These are phyloP conservation scores for Buphagus erythrorhynchus DNA, from an alignment of 2,797 vertebrate species.

Conservation along the genomic window DNA sequence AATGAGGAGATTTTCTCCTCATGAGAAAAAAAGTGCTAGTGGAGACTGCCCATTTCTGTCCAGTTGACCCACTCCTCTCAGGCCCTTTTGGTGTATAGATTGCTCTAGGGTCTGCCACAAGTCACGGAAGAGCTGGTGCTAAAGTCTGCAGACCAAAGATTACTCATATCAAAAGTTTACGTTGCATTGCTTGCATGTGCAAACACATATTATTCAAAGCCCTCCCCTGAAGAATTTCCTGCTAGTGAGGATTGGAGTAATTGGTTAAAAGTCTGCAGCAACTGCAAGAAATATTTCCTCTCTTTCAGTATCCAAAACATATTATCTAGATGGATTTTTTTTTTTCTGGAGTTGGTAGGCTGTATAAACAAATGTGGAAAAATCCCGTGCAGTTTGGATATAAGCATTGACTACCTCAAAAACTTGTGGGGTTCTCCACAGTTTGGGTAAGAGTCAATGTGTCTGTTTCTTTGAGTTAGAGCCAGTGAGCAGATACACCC, in stretches of 20 bases:
- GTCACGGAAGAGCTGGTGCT: not conserved
- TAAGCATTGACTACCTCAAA: not conserved
- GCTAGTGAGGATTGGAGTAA: not conserved
- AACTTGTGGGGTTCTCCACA: not conserved
- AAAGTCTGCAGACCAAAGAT: not conserved
- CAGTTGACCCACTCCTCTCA: not conserved
- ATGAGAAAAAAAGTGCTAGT: fast-evolving
- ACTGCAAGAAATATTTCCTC: not conserved
- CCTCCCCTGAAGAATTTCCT: not conserved
- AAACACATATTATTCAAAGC: not conserved
- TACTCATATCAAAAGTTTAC: not conserved
- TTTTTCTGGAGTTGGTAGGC: not conserved
- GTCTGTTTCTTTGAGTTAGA: not conserved
- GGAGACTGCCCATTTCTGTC: not conserved
- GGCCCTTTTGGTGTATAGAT: not conserved
- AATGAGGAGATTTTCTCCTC: not conserved
- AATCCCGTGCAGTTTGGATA: not conserved
- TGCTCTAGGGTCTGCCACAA: not conserved
- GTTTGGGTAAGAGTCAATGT: fast-evolving
- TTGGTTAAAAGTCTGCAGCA: not conserved
- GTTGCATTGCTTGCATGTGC: not conserved
- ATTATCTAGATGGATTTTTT: not conserved
- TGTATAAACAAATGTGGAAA: not conserved
- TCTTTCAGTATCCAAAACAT: not conserved
- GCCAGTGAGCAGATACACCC: not conserved